Evolutionary conservation across 2,797 vertebrate genomes (phyloP), one percentile per base, ranked within the genome.

Genomic region (Delichon dasypus): DNA sequence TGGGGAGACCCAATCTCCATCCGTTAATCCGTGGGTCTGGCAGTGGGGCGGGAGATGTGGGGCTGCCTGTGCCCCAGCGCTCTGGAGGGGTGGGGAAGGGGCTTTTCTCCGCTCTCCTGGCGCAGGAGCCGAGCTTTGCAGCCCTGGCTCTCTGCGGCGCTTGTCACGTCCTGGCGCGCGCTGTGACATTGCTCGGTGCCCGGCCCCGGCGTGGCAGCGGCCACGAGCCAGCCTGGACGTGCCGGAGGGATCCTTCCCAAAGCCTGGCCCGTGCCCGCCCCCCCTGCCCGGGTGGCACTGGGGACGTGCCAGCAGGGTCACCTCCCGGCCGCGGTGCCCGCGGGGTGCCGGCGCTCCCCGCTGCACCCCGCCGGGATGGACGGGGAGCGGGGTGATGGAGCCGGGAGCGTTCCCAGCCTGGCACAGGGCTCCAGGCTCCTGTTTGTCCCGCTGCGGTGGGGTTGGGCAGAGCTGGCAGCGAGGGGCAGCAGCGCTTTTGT

Each of bases 151-250:
- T 75, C 51, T 44, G 85, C 45, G 12, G 76, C 5, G 21, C 5
- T 36, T 58, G 76, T 72, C 89, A 38, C 40, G 75, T 96, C 90
- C 88, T 88, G 3, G 6, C 76, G 58, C 88, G 73, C 23, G 4
- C 57, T 2, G 83, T 96, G 96, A 94, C 96, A 95, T 95, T 95
- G 94, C 87, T 77, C 19, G 4, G 53, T 29, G 79, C 85, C 67
- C 15, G 40, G 88, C 91, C 73, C 66, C 6, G 55, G 62, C 9
- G 50, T 60, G 84, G 79, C 88, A 13, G 90, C 51, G 32, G 81
- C 85, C 85, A 19, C 27, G 7, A 32, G 66, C 11, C 50, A 50
- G 86, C 30, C 30, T 7, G 88, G 73, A 10, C 4, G 4, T 9
- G 29, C 36, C 0, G 16, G 11, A 36, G 82, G 30, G 54, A 66